Evolutionary conservation across 2,888 invertebrate species (phyloP).

Genomic region (Sisyra terminalis): DNA sequence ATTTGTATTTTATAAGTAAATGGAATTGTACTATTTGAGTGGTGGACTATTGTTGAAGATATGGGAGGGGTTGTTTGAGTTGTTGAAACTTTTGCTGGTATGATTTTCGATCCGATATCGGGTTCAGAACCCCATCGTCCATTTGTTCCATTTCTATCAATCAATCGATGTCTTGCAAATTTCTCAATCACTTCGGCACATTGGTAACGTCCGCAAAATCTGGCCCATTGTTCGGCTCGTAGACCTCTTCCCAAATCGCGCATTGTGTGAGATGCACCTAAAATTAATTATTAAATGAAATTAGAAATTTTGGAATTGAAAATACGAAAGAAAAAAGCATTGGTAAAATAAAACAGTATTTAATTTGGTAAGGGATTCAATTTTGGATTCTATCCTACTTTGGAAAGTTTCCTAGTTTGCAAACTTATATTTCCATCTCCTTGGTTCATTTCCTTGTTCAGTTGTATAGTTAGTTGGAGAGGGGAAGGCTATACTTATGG

Average conservation of each 20-base stretch:
- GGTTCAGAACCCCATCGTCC: conserved; percentile 43
- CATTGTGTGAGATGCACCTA: conserved; percentile 52
- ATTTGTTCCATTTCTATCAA: conserved; percentile 31
- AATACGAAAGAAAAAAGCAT: too few species aligned
- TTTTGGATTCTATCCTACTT: too few species aligned
- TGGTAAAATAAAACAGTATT: too few species aligned
- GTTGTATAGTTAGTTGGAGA: too few species aligned
- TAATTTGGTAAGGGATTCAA: too few species aligned
- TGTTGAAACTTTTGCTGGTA: conserved; percentile 28
- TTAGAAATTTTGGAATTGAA: too few species aligned
- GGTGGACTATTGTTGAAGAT: conserved; percentile 14
- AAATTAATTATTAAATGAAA: too few species aligned
- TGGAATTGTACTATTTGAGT: conserved; percentile 11
- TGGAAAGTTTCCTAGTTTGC: too few species aligned
- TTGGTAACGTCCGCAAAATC: conserved; percentile 51
- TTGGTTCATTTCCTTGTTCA: too few species aligned
- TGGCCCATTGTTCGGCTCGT: conserved; percentile 59
- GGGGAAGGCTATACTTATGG: too few species aligned
- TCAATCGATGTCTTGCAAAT: conserved; percentile 36
- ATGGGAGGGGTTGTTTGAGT: background rate
- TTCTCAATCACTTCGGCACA: conserved; percentile 57
- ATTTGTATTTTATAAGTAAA: conserved; percentile 9
- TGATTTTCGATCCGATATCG: conserved; percentile 32
- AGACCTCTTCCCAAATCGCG: conserved; percentile 50
- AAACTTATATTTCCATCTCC: too few species aligned